Conservation (phyloP, 2,888 invertebrate genomes). For the Diarsia dahlii region DNA sequence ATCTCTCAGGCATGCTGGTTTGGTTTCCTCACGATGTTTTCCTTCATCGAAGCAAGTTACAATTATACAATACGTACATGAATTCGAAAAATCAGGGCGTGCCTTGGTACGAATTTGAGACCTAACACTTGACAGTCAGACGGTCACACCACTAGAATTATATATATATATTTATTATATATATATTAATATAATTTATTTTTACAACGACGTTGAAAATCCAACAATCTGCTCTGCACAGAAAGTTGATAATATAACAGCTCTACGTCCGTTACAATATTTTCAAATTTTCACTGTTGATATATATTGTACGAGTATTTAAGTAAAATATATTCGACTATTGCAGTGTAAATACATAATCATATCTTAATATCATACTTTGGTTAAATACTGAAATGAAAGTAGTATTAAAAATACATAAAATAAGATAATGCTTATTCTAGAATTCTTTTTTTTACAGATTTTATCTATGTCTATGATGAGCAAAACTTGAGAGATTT, state of each 20-base stretch:
- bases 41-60: too few species aligned
- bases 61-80: too few species aligned
- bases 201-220: neutral
- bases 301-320: constrained; percentile 5
- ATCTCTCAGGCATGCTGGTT: too few species aligned
- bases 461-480: constrained; percentile 27
- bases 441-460: neutral
- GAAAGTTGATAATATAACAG: neutral
- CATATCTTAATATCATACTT: neutral
- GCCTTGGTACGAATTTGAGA: too few species aligned
- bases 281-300: neutral
- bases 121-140: too few species aligned
- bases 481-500: constrained; percentile 38
- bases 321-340: constrained; percentile 7
- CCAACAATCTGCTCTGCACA: too few species aligned
- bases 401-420: constrained; percentile 12
- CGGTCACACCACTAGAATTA: too few species aligned
- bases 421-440: neutral
- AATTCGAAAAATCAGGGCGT: too few species aligned
- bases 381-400: constrained; percentile 10
- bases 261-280: neutral
- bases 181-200: neutral
- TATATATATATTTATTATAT: neutral
- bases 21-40: too few species aligned
- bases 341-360: neutral